Evolutionary conservation across 2,888 invertebrate species (phyloP).

Genomic region (Chloroclystis v-ata): DNA sequence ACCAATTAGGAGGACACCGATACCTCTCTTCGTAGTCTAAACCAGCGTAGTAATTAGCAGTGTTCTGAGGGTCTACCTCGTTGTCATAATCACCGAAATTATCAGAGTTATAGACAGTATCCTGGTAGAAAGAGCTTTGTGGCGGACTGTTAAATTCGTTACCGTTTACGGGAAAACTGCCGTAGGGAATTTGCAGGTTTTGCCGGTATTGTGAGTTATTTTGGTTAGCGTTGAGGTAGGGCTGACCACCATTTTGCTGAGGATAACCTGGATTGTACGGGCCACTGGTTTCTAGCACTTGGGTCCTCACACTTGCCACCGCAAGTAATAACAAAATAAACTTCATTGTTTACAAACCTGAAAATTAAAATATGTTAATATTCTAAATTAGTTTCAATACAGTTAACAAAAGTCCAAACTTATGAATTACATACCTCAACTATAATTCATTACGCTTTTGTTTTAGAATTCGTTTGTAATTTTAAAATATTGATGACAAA

Average conservation of each 20-base stretch:
- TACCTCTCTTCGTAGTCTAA: conserved; percentile 67
- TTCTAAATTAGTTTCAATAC: too few species aligned
- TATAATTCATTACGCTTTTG: conserved; percentile 28
- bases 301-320: conserved; percentile 52
- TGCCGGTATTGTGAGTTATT: conserved; percentile 55
- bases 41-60: conserved; percentile 61
- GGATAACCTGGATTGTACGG: conserved; percentile 58
- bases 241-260: conserved; percentile 48
- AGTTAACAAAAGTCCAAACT: too few species aligned
- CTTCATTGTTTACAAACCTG: conserved; percentile 49
- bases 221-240: conserved; percentile 46
- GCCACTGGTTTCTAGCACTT: conserved; percentile 48
- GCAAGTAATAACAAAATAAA: conserved; percentile 48
- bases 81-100: conserved; percentile 55
- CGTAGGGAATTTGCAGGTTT: conserved; percentile 61
- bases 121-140: conserved; percentile 68
- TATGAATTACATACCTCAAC: conserved; percentile 24
- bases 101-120: conserved; percentile 51
- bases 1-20: conserved; percentile 91
- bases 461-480: conserved; percentile 36
- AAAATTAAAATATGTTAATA: too few species aligned
- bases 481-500: conserved; percentile 43
- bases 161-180: conserved; percentile 60
- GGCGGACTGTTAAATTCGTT: conserved; percentile 54
- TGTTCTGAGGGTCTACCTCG: conserved; percentile 61